phyloP scores from a whole-genome alignment of 2,888 invertebrate genomes.

The Orchesellides sinensis region DNA sequence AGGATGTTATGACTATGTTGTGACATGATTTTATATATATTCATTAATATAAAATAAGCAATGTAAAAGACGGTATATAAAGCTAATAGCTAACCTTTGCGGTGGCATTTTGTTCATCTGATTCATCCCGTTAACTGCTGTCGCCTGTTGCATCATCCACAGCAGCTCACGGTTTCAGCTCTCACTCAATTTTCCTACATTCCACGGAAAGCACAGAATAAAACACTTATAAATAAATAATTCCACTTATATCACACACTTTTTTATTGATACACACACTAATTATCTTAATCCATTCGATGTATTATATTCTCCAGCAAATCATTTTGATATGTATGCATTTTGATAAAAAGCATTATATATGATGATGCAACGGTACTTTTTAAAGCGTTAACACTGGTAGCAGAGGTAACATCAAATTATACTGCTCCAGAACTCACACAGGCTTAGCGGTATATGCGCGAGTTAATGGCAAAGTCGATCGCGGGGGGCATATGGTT shows the following conservation, averaged over 20 bases:
- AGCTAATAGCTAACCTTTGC: conserved; percentile 71
- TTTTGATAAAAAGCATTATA: neutral
- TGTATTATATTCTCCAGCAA: neutral
- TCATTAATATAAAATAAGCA: neutral
- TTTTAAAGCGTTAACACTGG: too few relatives aligned
- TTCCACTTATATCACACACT: conserved; percentile 14
- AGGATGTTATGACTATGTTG: conserved; percentile 31
- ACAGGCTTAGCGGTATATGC: neutral
- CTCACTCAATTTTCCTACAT: conserved; percentile 73
- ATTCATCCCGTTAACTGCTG: conserved; percentile 74
- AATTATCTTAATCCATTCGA: neutral
- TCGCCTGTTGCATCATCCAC: conserved; percentile 74
- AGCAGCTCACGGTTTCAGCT: conserved; percentile 68
- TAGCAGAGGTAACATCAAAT: too few relatives aligned
- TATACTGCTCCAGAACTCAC: neutral
- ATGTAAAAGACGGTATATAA: neutral
- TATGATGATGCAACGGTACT: too few relatives aligned
- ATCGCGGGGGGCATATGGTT: conserved; percentile 54
- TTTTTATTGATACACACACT: neutral
- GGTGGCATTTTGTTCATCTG: conserved; percentile 75
- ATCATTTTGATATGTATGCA: neutral
- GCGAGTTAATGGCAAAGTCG: too few relatives aligned
- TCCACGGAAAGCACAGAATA: conserved; percentile 38
- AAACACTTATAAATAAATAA: conserved; percentile 9
- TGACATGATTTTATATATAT: conserved; percentile 29